Evolutionary conservation across 2,113 vertebrate species (phyloP).

Genomic region (Calonectris borealis): DNA sequence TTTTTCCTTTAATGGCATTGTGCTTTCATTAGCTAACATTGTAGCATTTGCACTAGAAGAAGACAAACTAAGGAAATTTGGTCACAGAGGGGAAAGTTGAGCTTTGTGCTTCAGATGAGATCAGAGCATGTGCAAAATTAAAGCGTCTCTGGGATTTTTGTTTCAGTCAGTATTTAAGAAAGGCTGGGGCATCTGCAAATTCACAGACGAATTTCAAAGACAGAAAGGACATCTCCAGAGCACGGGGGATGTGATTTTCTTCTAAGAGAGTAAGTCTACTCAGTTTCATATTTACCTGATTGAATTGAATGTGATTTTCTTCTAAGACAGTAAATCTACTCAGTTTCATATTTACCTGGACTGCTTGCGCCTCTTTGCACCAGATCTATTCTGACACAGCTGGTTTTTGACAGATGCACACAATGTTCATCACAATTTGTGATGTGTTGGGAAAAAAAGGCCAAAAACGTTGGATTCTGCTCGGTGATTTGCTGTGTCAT

Average conservation of each 20-base stretch:
- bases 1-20: background rate
- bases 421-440: background rate
- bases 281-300: background rate
- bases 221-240: background rate
- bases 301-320: background rate
- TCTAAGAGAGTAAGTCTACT: background rate
- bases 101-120: background rate
- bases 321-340: background rate
- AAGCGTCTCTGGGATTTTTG: background rate
- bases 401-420: background rate
- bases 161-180: background rate
- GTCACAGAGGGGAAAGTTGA: background rate
- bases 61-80: background rate
- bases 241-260: background rate
- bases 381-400: background rate
- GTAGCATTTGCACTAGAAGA: background rate
- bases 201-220: background rate
- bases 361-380: background rate
- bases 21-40: background rate
- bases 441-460: background rate
- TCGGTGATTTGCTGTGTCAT: background rate
- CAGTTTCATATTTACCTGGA: background rate
- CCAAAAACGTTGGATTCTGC: background rate
- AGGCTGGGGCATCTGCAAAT: background rate
- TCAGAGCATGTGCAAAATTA: background rate